Evolutionary conservation across 2,797 vertebrate species (phyloP).

Genomic region (Eremophila alpestris): DNA sequence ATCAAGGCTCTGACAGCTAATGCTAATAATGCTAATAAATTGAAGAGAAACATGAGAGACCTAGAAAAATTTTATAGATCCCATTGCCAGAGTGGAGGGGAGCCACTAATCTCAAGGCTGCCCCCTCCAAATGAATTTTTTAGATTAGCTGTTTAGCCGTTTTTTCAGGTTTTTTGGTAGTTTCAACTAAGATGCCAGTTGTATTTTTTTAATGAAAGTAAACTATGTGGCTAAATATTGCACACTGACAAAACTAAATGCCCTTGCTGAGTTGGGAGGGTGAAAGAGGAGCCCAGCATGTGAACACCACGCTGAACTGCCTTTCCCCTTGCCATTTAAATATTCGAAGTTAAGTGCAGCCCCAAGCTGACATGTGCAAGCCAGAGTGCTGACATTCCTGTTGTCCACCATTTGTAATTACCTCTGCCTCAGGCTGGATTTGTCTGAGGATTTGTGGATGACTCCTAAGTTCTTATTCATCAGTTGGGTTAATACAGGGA

Average conservation of each 20-base stretch:
- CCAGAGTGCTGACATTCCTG: not conserved
- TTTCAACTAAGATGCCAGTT: not conserved
- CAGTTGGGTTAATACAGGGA: not conserved
- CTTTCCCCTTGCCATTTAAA: not conserved
- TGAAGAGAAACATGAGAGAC: slow-evolving; percentile 53
- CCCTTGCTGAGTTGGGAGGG: not conserved
- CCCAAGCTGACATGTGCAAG: not conserved
- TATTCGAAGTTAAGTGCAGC: not conserved
- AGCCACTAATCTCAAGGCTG: not conserved
- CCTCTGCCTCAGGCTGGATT: not conserved
- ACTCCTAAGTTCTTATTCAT: not conserved
- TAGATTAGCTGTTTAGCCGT: not conserved
- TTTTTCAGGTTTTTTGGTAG: not conserved
- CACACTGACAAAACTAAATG: not conserved
- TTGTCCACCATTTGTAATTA: not conserved
- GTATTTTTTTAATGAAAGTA: not conserved
- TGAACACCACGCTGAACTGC: fast-evolving
- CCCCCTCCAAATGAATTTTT: not conserved
- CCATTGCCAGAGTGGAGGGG: not conserved
- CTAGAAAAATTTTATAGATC: not conserved
- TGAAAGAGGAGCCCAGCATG: not conserved
- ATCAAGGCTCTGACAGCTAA: slow-evolving; percentile 62
- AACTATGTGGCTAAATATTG: not conserved
- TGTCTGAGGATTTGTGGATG: not conserved
- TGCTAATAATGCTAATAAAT: slow-evolving; percentile 51